These are phyloP conservation scores for Hylomyscus alleni DNA, from an alignment of 2,797 vertebrate genomes.

Conservation along the genomic window DNA sequence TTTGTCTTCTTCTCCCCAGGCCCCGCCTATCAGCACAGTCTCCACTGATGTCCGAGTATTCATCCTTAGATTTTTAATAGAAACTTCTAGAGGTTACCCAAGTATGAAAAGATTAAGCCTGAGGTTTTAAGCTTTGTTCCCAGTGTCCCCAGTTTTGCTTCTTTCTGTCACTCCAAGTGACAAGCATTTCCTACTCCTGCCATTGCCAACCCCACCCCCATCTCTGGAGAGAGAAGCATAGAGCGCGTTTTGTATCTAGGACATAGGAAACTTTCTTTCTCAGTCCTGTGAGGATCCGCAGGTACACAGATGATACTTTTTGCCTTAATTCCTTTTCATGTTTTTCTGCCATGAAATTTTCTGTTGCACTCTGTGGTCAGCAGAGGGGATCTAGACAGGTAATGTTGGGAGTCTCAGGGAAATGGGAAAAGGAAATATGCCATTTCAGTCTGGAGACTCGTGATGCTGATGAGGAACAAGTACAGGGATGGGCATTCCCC, in stretches of 20 bases:
- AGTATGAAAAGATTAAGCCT: not conserved
- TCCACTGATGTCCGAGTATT: not conserved
- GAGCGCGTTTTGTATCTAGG: not conserved
- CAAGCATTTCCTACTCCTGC: rapidly evolving
- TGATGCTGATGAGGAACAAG: not conserved
- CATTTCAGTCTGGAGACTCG: not conserved
- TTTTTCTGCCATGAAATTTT: not conserved
- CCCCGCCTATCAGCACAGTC: not conserved
- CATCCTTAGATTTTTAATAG: not conserved
- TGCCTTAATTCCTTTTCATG: not conserved
- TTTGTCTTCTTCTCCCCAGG: not conserved
- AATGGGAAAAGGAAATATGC: not conserved
- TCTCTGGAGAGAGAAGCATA: not conserved
- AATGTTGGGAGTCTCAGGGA: not conserved
- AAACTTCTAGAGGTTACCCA: not conserved
- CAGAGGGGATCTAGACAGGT: not conserved
- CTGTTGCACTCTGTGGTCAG: not conserved
- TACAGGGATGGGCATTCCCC: not conserved
- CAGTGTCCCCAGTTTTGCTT: not conserved
- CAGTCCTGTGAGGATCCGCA: not conserved
- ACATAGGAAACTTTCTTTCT: not conserved
- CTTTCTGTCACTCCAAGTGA: not conserved
- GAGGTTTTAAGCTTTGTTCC: not conserved
- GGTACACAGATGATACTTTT: not conserved
- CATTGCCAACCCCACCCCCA: not conserved